A percentile compares a stretch with the other conserved stretches of the same genome.
These are phyloP conservation scores for Proisotoma minuta DNA, from an alignment of 2,888 invertebrate species.

Conservation along the genomic window DNA sequence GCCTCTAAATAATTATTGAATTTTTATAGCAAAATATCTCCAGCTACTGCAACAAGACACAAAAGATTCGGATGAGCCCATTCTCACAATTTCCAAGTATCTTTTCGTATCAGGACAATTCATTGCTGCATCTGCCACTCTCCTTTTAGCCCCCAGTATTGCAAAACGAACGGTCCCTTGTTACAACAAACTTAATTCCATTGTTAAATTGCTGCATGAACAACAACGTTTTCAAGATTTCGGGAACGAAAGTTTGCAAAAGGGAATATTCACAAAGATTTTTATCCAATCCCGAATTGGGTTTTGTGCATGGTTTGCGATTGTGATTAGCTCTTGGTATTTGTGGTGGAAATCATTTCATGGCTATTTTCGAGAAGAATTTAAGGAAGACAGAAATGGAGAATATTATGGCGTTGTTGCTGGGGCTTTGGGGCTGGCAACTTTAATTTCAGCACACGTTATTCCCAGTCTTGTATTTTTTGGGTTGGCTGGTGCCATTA, in stretches of 20 bases:
- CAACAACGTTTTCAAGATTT: too few relatives aligned
- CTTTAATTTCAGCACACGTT: constrained; percentile 22
- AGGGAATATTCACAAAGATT: background rate
- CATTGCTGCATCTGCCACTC: constrained; percentile 10
- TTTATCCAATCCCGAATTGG: constrained; percentile 14
- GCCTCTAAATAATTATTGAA: background rate
- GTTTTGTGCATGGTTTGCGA: constrained; percentile 14
- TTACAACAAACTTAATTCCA: constrained; percentile 21
- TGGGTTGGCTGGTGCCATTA: constrained; percentile 1
- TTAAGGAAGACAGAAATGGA: background rate
- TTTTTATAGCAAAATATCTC: background rate
- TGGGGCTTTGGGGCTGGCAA: constrained; percentile 18
- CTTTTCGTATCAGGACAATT: constrained; percentile 26
- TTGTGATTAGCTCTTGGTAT: constrained; percentile 20
- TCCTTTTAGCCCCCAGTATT: constrained; percentile 15
- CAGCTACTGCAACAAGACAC: background rate
- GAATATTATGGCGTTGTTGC: constrained; percentile 12
- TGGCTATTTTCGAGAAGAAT: constrained; percentile 17
- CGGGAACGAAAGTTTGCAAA: background rate
- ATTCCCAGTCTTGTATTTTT: constrained; percentile 22
- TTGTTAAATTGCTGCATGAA: background rate
- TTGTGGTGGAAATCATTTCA: constrained; percentile 21
- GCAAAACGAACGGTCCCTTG: constrained; percentile 12
- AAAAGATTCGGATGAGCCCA: background rate
- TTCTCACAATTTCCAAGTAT: constrained; percentile 14